Evolutionary conservation across 2,797 vertebrate genomes (phyloP).

Genomic region (Hypotaenidia philippensis): DNA sequence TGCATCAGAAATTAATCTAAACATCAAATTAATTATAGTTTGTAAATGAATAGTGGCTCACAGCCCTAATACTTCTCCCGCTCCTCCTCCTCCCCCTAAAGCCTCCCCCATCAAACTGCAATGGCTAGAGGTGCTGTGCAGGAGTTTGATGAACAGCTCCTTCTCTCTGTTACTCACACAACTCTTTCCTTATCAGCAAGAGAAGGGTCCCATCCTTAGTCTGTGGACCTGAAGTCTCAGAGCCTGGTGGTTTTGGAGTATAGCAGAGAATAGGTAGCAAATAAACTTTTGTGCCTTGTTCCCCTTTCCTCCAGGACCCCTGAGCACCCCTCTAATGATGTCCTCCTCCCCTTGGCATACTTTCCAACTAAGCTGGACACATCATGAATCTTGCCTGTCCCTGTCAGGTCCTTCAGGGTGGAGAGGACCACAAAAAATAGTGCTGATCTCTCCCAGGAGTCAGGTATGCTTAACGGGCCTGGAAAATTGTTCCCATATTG

Average conservation of each 20-base stretch:
- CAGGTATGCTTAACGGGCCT: neutral
- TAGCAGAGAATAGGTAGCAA: neutral
- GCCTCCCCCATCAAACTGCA: conserved; percentile 36
- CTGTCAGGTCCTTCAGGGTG: neutral
- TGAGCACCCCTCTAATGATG: neutral
- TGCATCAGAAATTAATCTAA: conserved; percentile 84
- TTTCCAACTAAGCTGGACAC: neutral
- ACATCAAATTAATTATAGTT: conserved; percentile 84
- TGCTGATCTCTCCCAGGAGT: neutral
- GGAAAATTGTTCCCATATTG: neutral
- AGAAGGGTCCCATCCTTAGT: neutral
- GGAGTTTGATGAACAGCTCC: conserved; percentile 7
- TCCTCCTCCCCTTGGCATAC: neutral
- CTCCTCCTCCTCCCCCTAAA: conserved; percentile 53
- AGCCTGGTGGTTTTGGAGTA: neutral
- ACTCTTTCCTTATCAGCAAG: neutral
- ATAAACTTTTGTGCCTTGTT: neutral
- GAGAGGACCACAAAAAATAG: neutral
- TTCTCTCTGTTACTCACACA: neutral
- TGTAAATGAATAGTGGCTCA: conserved; percentile 80
- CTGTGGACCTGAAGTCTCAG: neutral
- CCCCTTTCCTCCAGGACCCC: neutral
- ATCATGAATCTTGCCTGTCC: neutral
- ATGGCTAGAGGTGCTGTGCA: neutral
- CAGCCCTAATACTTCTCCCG: conserved; percentile 71